Percentiles rank a stretch among this genome's conserved stretches.
These are phyloP conservation scores for Zenarchopterus dispar DNA, from an alignment of 2,797 vertebrate genomes.

Conservation along the genomic window DNA sequence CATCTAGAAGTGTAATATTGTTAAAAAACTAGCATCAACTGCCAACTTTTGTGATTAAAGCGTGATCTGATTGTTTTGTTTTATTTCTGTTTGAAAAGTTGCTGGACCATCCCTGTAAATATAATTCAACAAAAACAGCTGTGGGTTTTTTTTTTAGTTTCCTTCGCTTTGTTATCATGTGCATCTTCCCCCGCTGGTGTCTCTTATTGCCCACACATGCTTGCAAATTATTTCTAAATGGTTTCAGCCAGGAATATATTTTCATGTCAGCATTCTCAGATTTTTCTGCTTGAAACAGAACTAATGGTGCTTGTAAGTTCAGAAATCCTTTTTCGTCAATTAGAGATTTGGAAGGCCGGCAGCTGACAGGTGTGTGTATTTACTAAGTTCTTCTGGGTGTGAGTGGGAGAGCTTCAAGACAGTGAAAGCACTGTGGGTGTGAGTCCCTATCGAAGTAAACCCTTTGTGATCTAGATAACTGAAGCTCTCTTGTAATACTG, in stretches of 20 bases:
- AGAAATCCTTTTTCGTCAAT: constrained; percentile 2
- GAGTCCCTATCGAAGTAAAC: no score
- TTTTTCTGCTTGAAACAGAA: constrained; percentile 4
- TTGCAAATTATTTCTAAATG: constrained; percentile 21
- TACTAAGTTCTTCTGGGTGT: constrained; percentile 2
- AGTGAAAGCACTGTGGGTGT: not conserved
- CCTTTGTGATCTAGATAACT: not conserved
- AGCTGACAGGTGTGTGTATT: constrained; percentile 11
- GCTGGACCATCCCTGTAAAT: constrained; percentile 37
- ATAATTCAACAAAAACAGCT: constrained; percentile 44
- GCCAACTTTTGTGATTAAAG: constrained; percentile 74
- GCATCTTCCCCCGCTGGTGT: constrained; percentile 24
- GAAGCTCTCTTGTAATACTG: constrained; percentile 42
- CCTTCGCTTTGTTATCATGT: not conserved
- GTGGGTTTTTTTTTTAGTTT: constrained; percentile 24
- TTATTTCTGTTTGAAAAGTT: constrained; percentile 54
- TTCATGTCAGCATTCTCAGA: not conserved
- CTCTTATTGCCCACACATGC: constrained; percentile 35
- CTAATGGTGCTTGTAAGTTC: constrained; percentile 1
- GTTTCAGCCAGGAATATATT: constrained; percentile 6
- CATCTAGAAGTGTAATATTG: constrained; percentile 20
- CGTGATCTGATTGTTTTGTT: constrained; percentile 61
- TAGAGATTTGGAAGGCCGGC: not conserved
- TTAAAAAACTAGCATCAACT: constrained; percentile 34
- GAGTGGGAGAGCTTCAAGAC: constrained; percentile 1